Percentiles rank a stretch among this genome's conserved stretches.
These are phyloP conservation scores for Tipula vernalis DNA, from an alignment of 2,888 invertebrate species.

Conservation along the genomic window DNA sequence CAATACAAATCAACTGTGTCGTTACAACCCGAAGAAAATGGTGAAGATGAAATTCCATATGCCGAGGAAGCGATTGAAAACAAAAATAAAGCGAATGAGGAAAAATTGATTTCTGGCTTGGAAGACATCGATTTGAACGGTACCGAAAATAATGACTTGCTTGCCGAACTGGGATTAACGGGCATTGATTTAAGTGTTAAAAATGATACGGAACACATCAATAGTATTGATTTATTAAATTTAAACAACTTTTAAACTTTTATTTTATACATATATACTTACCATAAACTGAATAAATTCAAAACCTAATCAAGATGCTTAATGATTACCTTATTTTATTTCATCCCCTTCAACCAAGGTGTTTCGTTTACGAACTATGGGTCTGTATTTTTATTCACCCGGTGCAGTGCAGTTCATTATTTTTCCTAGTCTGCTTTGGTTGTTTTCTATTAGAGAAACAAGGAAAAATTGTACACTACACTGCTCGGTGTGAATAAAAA, in stretches of 20 bases:
- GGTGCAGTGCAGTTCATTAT: no score
- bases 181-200: conserved; percentile 33
- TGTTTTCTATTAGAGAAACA: no score
- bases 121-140: conserved; percentile 16
- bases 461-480: no score
- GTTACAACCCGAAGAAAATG: conserved; percentile 14
- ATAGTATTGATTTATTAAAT: background rate
- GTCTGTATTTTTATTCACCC: no score
- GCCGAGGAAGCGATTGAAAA: conserved; percentile 18
- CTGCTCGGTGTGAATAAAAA: no score
- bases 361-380: no score
- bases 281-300: no score
- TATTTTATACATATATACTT: background rate
- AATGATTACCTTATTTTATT: no score
- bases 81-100: background rate
- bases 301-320: no score
- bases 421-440: no score
- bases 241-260: background rate
- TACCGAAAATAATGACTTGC: conserved; percentile 26
- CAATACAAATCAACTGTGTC: conserved; percentile 56
- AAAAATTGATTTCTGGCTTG: conserved; percentile 14
- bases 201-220: background rate
- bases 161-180: conserved; percentile 45
- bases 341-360: no score
- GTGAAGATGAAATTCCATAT: conserved; percentile 14